Percentiles rank a stretch among this genome's conserved stretches.
phyloP scores from a whole-genome alignment of 2,113 vertebrate species.

The Leucosticte australis region DNA sequence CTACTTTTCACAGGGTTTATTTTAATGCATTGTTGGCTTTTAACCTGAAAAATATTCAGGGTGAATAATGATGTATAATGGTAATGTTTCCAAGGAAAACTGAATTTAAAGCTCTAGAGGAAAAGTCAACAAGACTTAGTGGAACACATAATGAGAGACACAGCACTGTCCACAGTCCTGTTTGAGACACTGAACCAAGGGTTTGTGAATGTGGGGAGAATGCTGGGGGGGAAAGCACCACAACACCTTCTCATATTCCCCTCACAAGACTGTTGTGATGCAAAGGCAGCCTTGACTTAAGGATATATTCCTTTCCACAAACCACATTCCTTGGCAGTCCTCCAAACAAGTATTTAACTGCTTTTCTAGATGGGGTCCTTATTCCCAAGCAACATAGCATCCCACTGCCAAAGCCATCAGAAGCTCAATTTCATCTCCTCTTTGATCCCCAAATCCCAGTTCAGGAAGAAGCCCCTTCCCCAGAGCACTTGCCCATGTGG shows the following conservation, averaged over 20 bases:
- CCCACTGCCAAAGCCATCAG: not conserved
- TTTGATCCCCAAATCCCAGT: not conserved
- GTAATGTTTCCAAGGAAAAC: constrained; percentile 7
- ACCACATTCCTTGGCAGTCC: not conserved
- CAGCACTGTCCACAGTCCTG: not conserved
- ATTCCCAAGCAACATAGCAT: not conserved
- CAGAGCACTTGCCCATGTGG: not conserved
- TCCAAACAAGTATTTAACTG: not conserved
- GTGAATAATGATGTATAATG: not conserved
- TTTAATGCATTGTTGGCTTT: constrained; percentile 23
- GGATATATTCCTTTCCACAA: not conserved
- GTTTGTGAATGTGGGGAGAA: not conserved
- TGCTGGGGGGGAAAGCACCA: not conserved
- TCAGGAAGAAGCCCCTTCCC: not conserved
- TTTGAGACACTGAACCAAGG: not conserved
- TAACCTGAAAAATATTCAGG: constrained; percentile 21
- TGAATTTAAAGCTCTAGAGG: not conserved
- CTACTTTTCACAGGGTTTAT: constrained; percentile 1
- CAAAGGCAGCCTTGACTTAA: not conserved
- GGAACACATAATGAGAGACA: not conserved
- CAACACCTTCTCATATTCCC: not conserved
- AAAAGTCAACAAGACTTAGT: constrained; percentile 15
- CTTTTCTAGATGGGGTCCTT: not conserved
- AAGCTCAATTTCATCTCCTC: not conserved
- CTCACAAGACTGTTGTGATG: not conserved